Conservation (phyloP, 2,888 invertebrate species). For the Drosophila mayaguana region DNA sequence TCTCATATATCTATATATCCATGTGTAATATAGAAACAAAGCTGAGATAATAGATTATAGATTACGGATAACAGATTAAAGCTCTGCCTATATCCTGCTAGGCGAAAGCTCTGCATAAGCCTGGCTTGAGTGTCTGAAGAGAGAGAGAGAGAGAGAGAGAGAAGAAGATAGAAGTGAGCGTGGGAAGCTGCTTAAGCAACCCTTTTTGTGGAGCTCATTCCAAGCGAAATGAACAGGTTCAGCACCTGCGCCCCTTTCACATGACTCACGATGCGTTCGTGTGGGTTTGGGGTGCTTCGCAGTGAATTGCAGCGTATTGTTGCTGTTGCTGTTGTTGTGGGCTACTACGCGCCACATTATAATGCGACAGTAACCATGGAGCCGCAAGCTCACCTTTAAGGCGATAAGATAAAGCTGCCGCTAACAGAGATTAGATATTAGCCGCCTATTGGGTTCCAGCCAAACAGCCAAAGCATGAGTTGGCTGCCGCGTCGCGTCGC, state of each 20-base stretch:
- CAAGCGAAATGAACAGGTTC: conserved; percentile 4
- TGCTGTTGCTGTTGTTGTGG: background rate
- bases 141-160: background rate
- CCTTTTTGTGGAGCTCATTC: conserved; percentile 7
- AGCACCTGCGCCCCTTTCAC: conserved; percentile 9
- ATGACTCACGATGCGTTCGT: conserved; percentile 13
- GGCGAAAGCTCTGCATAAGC: conserved; percentile 14
- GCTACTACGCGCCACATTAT: conserved; percentile 35
- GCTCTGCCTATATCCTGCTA: background rate
- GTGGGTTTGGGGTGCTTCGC: conserved; percentile 5
- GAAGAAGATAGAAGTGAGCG: background rate
- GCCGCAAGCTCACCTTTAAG: conserved; percentile 76
- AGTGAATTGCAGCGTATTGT: conserved; percentile 16
- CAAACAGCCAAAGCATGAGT: conserved; percentile 57
- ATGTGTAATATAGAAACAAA: too few relatives aligned
- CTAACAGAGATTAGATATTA: conserved; percentile 57
- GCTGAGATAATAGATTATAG: too few relatives aligned
- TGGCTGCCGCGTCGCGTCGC: conserved; percentile 19
- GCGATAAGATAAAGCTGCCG: conserved; percentile 71
- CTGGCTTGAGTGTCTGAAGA: conserved; percentile 24
- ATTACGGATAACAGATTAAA: too few relatives aligned
- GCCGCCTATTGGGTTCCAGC: conserved; percentile 31
- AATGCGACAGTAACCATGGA: conserved; percentile 60
- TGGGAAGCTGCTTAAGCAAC: background rate
- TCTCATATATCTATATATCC: background rate